phyloP scores from a whole-genome alignment of 35 echinoderm and acorn worm genomes.

The Nesometra sesokonis region DNA sequence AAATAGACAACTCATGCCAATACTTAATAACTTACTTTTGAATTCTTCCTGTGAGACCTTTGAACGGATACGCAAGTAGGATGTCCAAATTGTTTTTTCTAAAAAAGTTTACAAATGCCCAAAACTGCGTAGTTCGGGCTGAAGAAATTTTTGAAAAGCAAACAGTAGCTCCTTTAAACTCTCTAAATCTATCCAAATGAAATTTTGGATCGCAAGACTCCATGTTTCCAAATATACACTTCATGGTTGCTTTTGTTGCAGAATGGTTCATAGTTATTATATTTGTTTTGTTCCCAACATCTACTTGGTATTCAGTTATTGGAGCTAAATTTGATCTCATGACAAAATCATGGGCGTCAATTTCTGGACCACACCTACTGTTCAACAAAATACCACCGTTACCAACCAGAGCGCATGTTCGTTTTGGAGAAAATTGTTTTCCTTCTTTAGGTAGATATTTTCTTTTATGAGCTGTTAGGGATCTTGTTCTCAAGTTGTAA shows the following conservation, averaged over 20 bases:
- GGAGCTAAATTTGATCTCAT: conserved; percentile 23
- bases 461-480: too few relatives aligned
- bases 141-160: background rate
- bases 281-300: conserved; percentile 30
- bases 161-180: background rate
- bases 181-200: background rate
- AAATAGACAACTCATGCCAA: too few relatives aligned
- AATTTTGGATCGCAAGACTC: too few relatives aligned
- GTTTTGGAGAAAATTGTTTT: background rate
- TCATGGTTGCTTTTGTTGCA: background rate
- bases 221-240: background rate
- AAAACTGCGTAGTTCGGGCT: background rate
- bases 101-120: background rate
- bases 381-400: conserved; percentile 37
- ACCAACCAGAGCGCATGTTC: conserved; percentile 31
- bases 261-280: conserved; percentile 8
- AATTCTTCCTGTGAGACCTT: too few relatives aligned
- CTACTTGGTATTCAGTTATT: background rate
- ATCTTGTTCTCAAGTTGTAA: too few relatives aligned
- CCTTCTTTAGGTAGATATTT: too few relatives aligned
- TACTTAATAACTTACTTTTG: background rate
- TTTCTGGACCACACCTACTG: conserved; percentile 34
- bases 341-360: conserved; percentile 44
- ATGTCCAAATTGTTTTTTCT: background rate
- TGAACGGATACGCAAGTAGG: background rate